Evolutionary conservation across 2,888 invertebrate genomes (phyloP).

Genomic region (Halictus ligatus): DNA sequence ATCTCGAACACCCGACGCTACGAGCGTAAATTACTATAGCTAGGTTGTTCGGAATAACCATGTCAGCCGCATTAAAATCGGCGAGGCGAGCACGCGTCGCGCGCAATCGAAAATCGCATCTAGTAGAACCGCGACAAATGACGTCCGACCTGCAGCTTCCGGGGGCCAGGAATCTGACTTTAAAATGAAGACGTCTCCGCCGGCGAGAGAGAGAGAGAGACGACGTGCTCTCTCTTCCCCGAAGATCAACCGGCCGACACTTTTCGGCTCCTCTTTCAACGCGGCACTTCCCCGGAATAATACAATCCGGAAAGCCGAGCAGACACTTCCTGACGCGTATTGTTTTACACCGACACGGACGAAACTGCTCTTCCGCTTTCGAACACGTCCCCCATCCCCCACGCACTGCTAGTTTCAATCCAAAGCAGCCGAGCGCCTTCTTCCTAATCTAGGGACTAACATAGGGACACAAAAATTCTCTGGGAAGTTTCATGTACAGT

Average conservation of each 20-base stretch:
- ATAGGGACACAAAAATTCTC: no score
- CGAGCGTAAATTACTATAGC: background rate
- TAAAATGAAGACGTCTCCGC: slow-evolving; percentile 54
- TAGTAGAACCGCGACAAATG: slow-evolving; percentile 24
- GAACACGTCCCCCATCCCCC: background rate
- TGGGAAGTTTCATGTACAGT: no score
- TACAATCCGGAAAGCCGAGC: slow-evolving; percentile 26
- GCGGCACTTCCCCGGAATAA: slow-evolving; percentile 35
- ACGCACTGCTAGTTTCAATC: background rate
- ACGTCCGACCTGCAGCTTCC: slow-evolving; percentile 24
- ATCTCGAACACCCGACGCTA: background rate
- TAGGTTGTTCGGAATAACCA: background rate
- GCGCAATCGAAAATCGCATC: background rate
- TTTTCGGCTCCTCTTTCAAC: slow-evolving; percentile 36
- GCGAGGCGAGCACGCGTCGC: background rate
- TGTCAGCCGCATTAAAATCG: background rate
- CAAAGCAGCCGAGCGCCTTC: background rate
- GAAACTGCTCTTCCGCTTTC: slow-evolving; percentile 8
- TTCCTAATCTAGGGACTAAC: background rate
- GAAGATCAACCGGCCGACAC: slow-evolving; percentile 20
- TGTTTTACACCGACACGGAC: slow-evolving; percentile 40
- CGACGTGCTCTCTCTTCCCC: background rate
- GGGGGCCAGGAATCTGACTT: slow-evolving; percentile 53
- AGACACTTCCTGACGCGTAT: slow-evolving; percentile 42
- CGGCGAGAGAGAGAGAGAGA: background rate